Base-by-base conservation (phyloP, 1,140 invertebrate genomes). In the Drosophila sp. region DNA sequence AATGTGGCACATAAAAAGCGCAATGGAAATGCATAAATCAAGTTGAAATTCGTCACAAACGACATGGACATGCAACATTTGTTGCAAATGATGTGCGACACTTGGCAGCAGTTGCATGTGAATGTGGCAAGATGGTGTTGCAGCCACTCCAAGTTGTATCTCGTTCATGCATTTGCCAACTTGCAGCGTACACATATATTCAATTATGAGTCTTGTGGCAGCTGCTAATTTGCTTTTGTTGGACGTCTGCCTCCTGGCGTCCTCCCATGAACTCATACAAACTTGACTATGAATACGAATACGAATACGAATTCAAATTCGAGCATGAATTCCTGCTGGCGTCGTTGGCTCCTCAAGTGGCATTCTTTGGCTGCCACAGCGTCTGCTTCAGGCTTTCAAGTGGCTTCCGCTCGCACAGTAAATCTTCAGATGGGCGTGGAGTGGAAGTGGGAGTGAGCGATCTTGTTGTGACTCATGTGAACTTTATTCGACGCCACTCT, bases 11-110 rank as follows among this genome's bases (percentile, higher is more conserved):
- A 21, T 13, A 34, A 40, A 27, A 43, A 7, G 48, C 54, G 51
- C 27, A 29, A 45, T 45, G 43, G 21, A 50, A 74, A 76, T 64
- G 56, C 63, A 81, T 87, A 86, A 86, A 86, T 86, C 82, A 86
- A 87, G 58, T 61, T 50, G 14, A 51, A 76, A 87, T 87, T 78
- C 82, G 78, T 87, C 82, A 78, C 82, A 81, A 36, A 29, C 48
- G 54, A 77, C 63, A 63, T 36, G 16, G 56, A 76, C 72, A 89
- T 51, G 84, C 80, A 72, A 83, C 84, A 89, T 89, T 89, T 83
- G 76, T 51, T 70, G 63, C 61, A 77, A 89, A 83, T 77, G 76
- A 80, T 80, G 57, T 70, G 76, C 67, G 43, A 56, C 79, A 65
- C 50, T 53, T 18, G 50, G 27, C 29, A 16, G 48, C 27, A 32